Conservation (phyloP, 2,113 vertebrate genomes). For the Redunca redunca region DNA sequence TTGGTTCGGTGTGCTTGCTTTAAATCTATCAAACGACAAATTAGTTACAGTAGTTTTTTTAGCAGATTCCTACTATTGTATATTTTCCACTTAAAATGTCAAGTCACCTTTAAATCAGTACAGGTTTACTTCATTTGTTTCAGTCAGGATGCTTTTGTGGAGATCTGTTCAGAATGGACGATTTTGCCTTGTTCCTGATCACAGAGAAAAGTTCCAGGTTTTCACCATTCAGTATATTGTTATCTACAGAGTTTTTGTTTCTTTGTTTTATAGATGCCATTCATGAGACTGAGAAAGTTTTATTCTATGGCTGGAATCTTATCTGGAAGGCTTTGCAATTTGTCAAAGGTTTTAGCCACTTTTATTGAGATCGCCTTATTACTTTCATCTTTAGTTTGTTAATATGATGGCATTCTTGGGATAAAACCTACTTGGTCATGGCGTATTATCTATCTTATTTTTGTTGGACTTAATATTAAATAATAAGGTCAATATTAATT, state of each 20-base stretch:
- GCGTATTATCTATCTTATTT: neutral
- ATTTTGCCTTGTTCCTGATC: neutral
- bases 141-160: neutral
- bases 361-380: neutral
- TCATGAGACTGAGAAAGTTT: neutral
- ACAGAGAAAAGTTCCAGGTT: neutral
- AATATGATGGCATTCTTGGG: neutral
- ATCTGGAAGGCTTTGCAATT: neutral
- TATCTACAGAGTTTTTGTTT: neutral
- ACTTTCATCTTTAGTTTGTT: neutral
- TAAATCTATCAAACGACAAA: neutral
- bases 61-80: neutral
- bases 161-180: neutral
- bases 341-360: neutral
- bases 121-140: neutral
- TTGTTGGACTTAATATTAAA: neutral
- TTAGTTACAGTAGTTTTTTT: neutral
- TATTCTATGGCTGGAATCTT: neutral
- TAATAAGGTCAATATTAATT: neutral
- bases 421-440: neutral
- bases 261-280: neutral
- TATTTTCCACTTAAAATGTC: neutral
- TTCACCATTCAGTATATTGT: neutral
- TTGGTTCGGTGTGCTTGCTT: neutral
- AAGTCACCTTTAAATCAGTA: neutral